These are phyloP conservation scores for Slavum lentiscoides DNA, from an alignment of 2,888 invertebrate genomes.

Conservation along the genomic window DNA sequence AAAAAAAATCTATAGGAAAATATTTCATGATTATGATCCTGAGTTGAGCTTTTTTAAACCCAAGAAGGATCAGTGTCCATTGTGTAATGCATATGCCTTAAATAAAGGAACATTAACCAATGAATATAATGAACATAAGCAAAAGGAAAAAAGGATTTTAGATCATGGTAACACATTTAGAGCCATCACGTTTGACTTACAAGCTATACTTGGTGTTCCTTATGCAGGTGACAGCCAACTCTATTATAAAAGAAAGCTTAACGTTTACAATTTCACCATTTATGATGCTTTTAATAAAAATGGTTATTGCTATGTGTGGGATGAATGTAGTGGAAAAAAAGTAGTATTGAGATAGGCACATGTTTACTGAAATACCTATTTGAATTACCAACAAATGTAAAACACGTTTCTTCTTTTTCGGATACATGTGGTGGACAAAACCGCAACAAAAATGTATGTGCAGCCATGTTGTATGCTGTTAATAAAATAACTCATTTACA, in stretches of 20 bases:
- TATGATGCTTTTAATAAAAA: conserved; percentile 1
- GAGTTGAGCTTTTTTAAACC: conserved; percentile 53
- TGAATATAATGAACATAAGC: conserved; percentile 49
- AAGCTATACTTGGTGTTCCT: conserved; percentile 52
- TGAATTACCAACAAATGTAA: conserved; percentile 2
- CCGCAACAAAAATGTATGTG: conserved; percentile 38
- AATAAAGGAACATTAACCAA: conserved; percentile 52
- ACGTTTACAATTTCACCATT: conserved; percentile 20
- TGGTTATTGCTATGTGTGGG: conserved; percentile 36
- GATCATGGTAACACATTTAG: conserved; percentile 32
- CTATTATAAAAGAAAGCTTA: conserved; percentile 28
- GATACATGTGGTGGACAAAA: conserved; percentile 51
- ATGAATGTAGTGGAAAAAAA: conserved; percentile 32
- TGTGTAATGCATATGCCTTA: conserved; percentile 53
- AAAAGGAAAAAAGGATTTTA: conserved; percentile 48
- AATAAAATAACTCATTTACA: conserved; percentile 54
- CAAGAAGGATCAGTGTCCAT: conserved; percentile 55
- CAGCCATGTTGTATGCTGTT: conserved; percentile 55
- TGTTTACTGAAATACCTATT: conserved; percentile 34
- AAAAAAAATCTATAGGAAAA: conserved; percentile 49
- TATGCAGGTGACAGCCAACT: conserved; percentile 28
- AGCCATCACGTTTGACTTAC: conserved; percentile 54
- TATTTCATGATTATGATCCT: conserved; percentile 54
- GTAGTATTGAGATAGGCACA: conserved; percentile 25
- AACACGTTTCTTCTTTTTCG: neutral